Evolutionary conservation across 2,888 invertebrate species (phyloP), one percentile per base, ranked within the genome.

Genomic region (Galerucella pusilla): DNA sequence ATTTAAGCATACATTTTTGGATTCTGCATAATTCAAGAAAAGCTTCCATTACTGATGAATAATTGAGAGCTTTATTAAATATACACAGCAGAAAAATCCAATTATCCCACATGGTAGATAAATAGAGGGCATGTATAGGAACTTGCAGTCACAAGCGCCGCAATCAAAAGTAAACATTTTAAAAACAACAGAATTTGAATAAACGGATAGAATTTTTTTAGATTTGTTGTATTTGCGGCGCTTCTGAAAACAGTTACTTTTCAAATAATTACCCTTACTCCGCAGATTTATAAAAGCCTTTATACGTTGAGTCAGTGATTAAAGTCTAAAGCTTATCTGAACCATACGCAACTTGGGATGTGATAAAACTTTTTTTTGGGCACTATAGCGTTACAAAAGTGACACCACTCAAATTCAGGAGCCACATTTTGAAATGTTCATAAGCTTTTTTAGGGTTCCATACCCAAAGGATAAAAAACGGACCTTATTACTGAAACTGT

Each of bases 101-200:
- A 57, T 57, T 16, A 20, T 57, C 57, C 16, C 20, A 57, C 20
- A 57, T 20, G 10, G 20, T 57, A 6, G 16, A 57, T 57, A 57
- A 16, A 57, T 57, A 20, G 9, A 20, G 14, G 6, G 16, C 7
- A 42, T 42, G 35, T 42, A 54, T 54, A 54, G 54, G 54, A 54
- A 54, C n/a, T 3, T 54, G 54, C 14, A 4, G 16, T 54, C n/a
- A 16, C 7, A 57, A 57, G 57, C 57, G 9, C 57, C 16, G 2
- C 16, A 57, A 16, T 57, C 20, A 20, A 57, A 57, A 9, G 16
- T 57, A 9, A 57, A 57, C 57, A 57, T 57, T 57, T 59, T 16
- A 14, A 63, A 63, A 63, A 63, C 42, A 63, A 63, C 63, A 14
- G 35, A 35, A 35, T 42, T 63, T 35, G 12, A 63, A 63, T 42